phyloP scores from a whole-genome alignment of 2,113 vertebrate species.

The Poeciliopsis occidentalis region DNA sequence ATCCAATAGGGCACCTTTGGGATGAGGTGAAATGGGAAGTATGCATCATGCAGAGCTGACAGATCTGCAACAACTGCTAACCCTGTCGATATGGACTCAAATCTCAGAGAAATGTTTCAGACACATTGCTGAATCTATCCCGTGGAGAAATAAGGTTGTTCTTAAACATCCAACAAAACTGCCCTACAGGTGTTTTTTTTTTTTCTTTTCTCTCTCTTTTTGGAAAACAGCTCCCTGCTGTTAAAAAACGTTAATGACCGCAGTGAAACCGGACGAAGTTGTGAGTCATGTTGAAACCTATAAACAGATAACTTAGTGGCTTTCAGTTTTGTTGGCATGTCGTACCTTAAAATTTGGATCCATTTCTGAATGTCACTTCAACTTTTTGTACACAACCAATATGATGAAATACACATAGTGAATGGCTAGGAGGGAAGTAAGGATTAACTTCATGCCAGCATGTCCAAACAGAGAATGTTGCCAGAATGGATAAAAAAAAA shows the following conservation, averaged over 20 bases:
- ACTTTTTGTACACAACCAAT: slow-evolving; percentile 1
- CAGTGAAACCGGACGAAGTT: slow-evolving; percentile 9
- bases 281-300: slow-evolving; percentile 14
- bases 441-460: slow-evolving; percentile 28
- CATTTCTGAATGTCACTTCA: background rate
- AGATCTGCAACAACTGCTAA: background rate
- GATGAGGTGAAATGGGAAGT: background rate
- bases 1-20: background rate
- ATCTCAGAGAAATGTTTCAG: background rate
- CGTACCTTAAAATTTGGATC: background rate
- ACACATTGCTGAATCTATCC: background rate
- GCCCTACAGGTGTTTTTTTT: background rate
- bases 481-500: slow-evolving; percentile 4
- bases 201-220: background rate
- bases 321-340: slow-evolving; percentile 12
- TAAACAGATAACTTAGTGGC: slow-evolving; percentile 9
- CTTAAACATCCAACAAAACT: background rate
- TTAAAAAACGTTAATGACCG: slow-evolving; percentile 21
- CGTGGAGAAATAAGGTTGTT: background rate
- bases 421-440: background rate
- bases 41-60: background rate
- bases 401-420: slow-evolving; percentile 8
- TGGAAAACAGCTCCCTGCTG: slow-evolving; percentile 23
- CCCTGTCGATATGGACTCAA: background rate
- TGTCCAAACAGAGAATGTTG: slow-evolving; percentile 20